A percentile compares a stretch with the other conserved stretches of the same genome.
These are phyloP conservation scores for Melipona quadrifasciata DNA, from an alignment of 1,140 invertebrate species.

Conservation along the genomic window DNA sequence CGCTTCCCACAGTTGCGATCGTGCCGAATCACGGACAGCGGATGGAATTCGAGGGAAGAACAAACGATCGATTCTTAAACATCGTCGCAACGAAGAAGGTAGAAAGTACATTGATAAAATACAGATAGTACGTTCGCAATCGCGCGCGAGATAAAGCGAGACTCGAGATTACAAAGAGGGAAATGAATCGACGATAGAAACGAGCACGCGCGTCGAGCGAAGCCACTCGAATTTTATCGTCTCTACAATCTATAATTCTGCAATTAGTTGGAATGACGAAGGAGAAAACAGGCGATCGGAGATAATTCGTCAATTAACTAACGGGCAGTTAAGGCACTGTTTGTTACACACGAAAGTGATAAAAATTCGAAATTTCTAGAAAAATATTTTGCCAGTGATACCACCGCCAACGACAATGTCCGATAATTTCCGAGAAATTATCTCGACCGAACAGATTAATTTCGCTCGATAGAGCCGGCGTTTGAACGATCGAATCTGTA, in stretches of 20 bases:
- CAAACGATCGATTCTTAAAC: neutral
- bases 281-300: too few relatives aligned
- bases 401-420: neutral
- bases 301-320: neutral
- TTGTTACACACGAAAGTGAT: neutral
- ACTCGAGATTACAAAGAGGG: neutral
- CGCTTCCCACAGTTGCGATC: neutral
- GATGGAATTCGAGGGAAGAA: neutral
- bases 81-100: neutral
- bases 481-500: neutral
- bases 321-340: too few relatives aligned
- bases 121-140: neutral
- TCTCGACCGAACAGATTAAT: neutral
- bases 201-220: neutral
- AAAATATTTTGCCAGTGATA: neutral
- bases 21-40: neutral
- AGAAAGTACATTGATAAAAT: neutral
- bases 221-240: neutral
- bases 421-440: neutral
- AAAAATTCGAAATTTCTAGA: neutral
- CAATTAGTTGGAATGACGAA: neutral
- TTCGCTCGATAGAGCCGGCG: too few relatives aligned
- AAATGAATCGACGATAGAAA: neutral
- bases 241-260: neutral
- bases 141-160: neutral